Base-by-base conservation (phyloP, 2,797 vertebrate genomes). In the Knipowitschia caucasica region DNA sequence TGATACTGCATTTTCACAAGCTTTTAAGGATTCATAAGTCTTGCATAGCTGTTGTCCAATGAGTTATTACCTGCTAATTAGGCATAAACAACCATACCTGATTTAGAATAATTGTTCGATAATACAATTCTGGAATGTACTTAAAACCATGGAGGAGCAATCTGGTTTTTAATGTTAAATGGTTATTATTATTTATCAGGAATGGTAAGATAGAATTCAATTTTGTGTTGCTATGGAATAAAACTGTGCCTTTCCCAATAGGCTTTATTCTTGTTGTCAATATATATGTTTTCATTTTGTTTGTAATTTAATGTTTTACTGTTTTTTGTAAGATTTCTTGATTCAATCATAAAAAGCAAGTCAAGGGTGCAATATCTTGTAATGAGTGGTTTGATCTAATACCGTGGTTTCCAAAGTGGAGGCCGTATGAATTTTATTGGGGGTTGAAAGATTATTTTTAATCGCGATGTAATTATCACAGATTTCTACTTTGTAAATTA, bases 191-290 rank as follows among this genome's bases (percentile, higher is more conserved):
- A n/a, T n/a, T n/a, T n/a, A n/a, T n/a, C n/a, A n/a, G n/a, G n/a
- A n/a, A n/a, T n/a, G n/a, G n/a, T n/a, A n/a, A n/a, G n/a, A n/a
- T n/a, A n/a, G n/a, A n/a, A n/a, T n/a, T n/a, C n/a, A n/a, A n/a
- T n/a, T n/a, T n/a, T n/a, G n/a, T n/a, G n/a, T n/a, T n/a, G n/a
- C n/a, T n/a, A n/a, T n/a, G n/a, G n/a, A n/a, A n/a, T n/a, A n/a
- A n/a, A n/a, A n/a, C n/a, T n/a, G n/a, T 20, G 18, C 56, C 56
- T 58, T 8, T 64, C 64, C 86, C 56, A 82, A 79, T 84, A 78
- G 80, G 69, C 14, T 81, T 79, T 59, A 8, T 14, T 55, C 55
- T 31, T 71, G 26, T 46, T 55, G 12, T 62, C 42, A 34, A 54
- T 54, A 44, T 59, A 67, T 69, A 14, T 63, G 23, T 68, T 65